phyloP scores from a whole-genome alignment of 2,888 invertebrate genomes.

The Hirtodrosophila alboralis region DNA sequence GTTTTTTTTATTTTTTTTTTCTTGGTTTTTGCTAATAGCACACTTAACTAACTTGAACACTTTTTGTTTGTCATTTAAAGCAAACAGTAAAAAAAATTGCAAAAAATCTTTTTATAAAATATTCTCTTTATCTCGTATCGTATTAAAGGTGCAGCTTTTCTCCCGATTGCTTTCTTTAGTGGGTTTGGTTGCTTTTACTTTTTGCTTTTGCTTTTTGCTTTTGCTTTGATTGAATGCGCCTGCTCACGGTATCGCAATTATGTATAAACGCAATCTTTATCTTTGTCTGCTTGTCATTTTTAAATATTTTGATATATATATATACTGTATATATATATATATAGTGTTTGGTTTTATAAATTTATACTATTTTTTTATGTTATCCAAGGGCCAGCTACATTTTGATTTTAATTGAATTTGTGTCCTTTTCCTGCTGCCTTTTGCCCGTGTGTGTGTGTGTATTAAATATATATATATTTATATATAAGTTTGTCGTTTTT shows the following conservation, averaged over 20 bases:
- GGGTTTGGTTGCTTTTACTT: slow-evolving; percentile 22
- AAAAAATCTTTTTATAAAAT: slow-evolving; percentile 64
- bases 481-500: slow-evolving; percentile 5
- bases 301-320: slow-evolving; percentile 6
- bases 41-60: slow-evolving; percentile 67
- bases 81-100: slow-evolving; percentile 65
- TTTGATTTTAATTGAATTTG: slow-evolving; percentile 35
- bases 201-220: slow-evolving; percentile 9
- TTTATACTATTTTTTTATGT: slow-evolving; percentile 1
- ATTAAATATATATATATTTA: background rate
- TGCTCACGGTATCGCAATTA: slow-evolving; percentile 56
- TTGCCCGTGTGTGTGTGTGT: slow-evolving; percentile 6
- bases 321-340: background rate
- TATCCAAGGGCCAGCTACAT: slow-evolving; percentile 36
- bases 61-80: slow-evolving; percentile 52
- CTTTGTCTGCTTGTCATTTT: slow-evolving; percentile 38
- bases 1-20: slow-evolving; percentile 8
- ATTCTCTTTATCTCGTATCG: slow-evolving; percentile 40
- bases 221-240: slow-evolving; percentile 57
- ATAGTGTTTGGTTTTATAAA: background rate
- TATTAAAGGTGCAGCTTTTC: slow-evolving; percentile 46
- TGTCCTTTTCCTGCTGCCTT: slow-evolving; percentile 18
- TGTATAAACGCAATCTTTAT: slow-evolving; percentile 50
- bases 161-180: slow-evolving; percentile 40
- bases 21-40: slow-evolving; percentile 26